A percentile compares a stretch with the other conserved stretches of the same genome.
These are phyloP conservation scores for Eudyptes chrysolophus DNA, from an alignment of 2,113 vertebrate species.

Conservation along the genomic window DNA sequence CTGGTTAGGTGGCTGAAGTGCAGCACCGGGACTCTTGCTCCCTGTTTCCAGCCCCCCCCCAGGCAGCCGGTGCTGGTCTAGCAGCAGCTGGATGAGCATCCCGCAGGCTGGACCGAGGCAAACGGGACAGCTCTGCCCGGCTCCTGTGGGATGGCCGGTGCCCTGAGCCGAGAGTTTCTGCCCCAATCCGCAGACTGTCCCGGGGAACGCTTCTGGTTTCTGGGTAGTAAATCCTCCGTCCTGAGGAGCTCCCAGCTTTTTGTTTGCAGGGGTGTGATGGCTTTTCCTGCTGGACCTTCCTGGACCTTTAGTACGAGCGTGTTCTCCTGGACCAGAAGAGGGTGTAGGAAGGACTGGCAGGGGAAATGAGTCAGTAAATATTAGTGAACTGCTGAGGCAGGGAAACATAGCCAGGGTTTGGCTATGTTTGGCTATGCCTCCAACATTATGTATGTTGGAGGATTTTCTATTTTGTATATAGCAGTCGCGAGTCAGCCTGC, in stretches of 20 bases:
- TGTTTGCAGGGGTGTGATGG: not conserved
- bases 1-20: not conserved
- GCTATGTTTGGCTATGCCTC: too few relatives aligned
- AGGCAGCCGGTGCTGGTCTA: not conserved
- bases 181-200: not conserved
- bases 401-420: not conserved
- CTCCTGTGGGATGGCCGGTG: not conserved
- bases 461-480: not conserved
- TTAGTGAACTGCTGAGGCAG: not conserved
- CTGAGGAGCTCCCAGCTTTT: fast-evolving
- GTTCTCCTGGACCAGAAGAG: not conserved
- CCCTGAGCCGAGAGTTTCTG: not conserved
- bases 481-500: not conserved
- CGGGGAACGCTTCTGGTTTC: not conserved
- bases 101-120: fast-evolving
- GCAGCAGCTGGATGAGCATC: not conserved
- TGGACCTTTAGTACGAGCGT: fast-evolving
- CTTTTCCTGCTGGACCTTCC: not conserved
- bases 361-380: not conserved
- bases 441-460: fast-evolving
- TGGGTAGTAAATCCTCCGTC: not conserved
- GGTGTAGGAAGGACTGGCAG: not conserved
- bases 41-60: not conserved
- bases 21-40: not conserved
- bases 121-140: not conserved